Conservation (phyloP, 1,140 invertebrate species). For the Drosophila pandora region DNA sequence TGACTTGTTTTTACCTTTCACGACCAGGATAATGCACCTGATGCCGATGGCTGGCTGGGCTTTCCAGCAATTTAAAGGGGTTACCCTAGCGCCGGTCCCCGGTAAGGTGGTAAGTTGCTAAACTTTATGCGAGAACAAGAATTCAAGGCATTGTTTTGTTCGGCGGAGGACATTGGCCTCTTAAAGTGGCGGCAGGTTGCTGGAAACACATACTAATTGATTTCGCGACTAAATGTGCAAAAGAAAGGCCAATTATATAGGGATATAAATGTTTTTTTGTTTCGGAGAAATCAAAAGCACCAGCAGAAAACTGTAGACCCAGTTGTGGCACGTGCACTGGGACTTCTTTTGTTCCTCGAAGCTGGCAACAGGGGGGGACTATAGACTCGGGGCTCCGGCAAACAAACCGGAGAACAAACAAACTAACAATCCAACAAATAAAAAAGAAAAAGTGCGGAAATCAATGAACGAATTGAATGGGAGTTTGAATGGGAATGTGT, state of each 20-base stretch:
- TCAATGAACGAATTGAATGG: constrained; percentile 3
- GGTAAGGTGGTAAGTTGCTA: neutral
- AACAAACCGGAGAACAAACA: neutral
- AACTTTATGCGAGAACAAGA: neutral
- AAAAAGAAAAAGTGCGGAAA: neutral
- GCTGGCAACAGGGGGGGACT: neutral
- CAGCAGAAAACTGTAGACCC: neutral
- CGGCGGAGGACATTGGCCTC: constrained; percentile 2
- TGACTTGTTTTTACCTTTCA: neutral
- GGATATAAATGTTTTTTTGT: neutral
- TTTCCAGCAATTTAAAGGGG: neutral
- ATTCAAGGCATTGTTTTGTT: too few species aligned
- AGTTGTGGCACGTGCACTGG: neutral
- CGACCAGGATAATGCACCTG: neutral
- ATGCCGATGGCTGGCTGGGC: neutral
- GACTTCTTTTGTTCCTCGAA: neutral
- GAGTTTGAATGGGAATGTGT: neutral
- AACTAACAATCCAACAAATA: constrained; percentile 6
- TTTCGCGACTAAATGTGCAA: neutral
- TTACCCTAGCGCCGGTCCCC: neutral
- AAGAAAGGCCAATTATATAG: neutral
- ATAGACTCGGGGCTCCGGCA: neutral
- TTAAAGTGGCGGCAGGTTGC: constrained; percentile 15
- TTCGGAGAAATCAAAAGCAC: neutral
- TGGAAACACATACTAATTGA: constrained; percentile 12